Evolutionary conservation across 2,888 invertebrate genomes (phyloP).

Genomic region (Cantharis rufa): DNA sequence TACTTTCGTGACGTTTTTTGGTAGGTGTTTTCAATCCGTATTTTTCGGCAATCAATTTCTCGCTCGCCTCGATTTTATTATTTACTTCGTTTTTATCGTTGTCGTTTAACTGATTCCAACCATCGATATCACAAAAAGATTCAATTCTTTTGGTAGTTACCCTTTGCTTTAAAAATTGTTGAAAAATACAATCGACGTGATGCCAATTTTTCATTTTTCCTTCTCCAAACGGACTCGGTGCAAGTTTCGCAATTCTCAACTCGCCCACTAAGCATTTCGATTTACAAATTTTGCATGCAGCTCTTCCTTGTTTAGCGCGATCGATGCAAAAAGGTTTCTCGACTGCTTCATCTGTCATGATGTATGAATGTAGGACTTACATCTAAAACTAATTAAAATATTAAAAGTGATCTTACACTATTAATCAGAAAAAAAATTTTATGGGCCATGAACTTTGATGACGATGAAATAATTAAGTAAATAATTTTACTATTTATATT

Average conservation of each 20-base stretch:
- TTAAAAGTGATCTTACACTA: background rate
- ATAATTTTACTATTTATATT: background rate
- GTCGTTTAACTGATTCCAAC: slow-evolving; percentile 70
- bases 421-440: background rate
- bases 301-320: slow-evolving; percentile 78
- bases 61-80: slow-evolving; percentile 66
- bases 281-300: slow-evolving; percentile 88
- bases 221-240: slow-evolving; percentile 75
- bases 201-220: slow-evolving; percentile 84
- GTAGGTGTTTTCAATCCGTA: slow-evolving; percentile 58
- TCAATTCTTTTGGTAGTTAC: slow-evolving; percentile 83
- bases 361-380: background rate
- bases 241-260: slow-evolving; percentile 76
- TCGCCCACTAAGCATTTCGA: slow-evolving; percentile 72
- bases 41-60: slow-evolving; percentile 60
- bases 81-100: slow-evolving; percentile 71
- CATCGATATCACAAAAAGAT: slow-evolving; percentile 75
- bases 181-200: slow-evolving; percentile 80
- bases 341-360: slow-evolving; percentile 29
- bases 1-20: slow-evolving; percentile 32
- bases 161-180: slow-evolving; percentile 76
- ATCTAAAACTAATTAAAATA: background rate
- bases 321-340: slow-evolving; percentile 72
- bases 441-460: background rate
- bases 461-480: background rate